These are phyloP conservation scores for Laticauda laticaudata DNA, from an alignment of 2,113 vertebrate species.

Conservation along the genomic window DNA sequence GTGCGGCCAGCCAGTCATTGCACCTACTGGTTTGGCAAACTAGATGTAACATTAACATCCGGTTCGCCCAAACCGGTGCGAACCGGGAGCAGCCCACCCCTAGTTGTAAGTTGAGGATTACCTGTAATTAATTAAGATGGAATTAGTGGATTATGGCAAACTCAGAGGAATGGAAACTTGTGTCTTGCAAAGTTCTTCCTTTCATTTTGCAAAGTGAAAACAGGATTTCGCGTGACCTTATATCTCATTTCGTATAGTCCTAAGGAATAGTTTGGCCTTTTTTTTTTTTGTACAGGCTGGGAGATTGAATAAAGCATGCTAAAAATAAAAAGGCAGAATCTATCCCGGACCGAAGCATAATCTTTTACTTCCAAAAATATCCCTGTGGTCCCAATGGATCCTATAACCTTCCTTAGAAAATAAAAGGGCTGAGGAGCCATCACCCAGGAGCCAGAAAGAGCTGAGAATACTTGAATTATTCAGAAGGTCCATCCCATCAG, in stretches of 20 bases:
- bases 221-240: background rate
- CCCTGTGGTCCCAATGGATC: background rate
- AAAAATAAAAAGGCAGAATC: background rate
- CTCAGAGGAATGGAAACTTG: background rate
- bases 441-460: no score
- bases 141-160: background rate
- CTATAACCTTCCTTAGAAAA: background rate
- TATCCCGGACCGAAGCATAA: background rate
- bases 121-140: no score
- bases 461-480: background rate
- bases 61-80: no score
- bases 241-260: background rate
- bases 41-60: no score
- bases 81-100: no score
- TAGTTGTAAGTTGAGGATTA: no score
- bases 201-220: background rate
- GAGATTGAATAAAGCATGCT: background rate
- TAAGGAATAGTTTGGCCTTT: background rate
- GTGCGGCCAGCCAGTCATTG: no score
- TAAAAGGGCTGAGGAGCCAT: background rate
- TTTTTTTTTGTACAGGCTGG: background rate
- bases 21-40: no score
- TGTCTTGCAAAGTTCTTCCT: background rate
- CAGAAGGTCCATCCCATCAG: background rate
- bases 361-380: background rate